Evolutionary conservation across 2,888 invertebrate genomes (phyloP).

Genomic region (Steinernema carpocapsae): DNA sequence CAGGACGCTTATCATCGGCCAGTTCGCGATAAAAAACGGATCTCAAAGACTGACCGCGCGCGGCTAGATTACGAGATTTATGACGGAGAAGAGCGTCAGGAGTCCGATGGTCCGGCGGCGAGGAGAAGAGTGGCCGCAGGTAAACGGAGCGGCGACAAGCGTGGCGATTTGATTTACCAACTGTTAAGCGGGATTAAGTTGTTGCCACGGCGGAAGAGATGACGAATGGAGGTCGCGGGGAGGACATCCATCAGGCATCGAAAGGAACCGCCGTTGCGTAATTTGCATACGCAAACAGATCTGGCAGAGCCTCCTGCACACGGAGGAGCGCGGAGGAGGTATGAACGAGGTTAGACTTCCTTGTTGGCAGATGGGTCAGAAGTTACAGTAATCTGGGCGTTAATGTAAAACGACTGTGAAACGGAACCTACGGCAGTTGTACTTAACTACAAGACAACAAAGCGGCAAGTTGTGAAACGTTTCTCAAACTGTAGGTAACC

Average conservation of each 20-base stretch:
- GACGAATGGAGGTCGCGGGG: neutral
- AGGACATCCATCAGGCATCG: neutral
- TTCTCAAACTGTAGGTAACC: too few species aligned
- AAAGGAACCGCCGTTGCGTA: neutral
- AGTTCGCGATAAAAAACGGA: neutral
- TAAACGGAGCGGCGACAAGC: neutral
- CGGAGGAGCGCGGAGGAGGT: too few species aligned
- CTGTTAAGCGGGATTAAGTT: neutral
- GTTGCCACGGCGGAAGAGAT: neutral
- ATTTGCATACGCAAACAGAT: conserved; percentile 20
- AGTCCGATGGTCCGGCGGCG: neutral
- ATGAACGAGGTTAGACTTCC: too few species aligned
- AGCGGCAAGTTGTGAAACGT: too few species aligned
- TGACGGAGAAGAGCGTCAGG: neutral
- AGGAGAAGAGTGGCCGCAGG: neutral
- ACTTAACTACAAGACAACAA: too few species aligned
- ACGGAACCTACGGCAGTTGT: too few species aligned
- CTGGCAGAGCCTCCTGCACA: neutral
- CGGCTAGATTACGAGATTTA: conserved; percentile 24
- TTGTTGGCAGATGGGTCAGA: too few species aligned
- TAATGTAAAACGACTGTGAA: too few species aligned
- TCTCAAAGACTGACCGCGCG: conserved; percentile 18
- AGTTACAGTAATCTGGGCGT: too few species aligned
- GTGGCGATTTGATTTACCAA: conserved; percentile 15
- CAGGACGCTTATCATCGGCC: conserved; percentile 17